Conservation (phyloP, 92 coral and sea anemone genomes). For the Porites evermanni region DNA sequence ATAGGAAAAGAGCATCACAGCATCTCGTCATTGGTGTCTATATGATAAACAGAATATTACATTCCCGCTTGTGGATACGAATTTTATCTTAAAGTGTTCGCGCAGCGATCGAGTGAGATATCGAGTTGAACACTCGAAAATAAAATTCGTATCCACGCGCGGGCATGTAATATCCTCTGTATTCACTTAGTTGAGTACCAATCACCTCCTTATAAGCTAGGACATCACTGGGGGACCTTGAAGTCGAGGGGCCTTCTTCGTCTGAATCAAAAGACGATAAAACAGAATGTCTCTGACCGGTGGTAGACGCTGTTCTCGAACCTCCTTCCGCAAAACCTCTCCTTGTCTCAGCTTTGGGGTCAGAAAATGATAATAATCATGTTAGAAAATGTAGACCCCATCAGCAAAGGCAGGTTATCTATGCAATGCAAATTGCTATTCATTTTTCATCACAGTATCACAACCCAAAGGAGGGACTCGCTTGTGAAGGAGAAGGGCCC, state of each 20-base stretch:
- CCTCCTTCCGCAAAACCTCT: background rate
- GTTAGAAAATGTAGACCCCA: background rate
- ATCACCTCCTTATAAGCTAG: slow-evolving; percentile 19
- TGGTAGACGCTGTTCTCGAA: background rate
- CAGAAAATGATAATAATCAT: background rate
- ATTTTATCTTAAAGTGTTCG: too few relatives aligned
- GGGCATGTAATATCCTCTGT: too few relatives aligned
- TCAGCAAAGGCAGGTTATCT: background rate
- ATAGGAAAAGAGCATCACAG: too few relatives aligned
- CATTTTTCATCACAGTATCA: too few relatives aligned
- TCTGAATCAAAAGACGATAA: slow-evolving; percentile 1
- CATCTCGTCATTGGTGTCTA: too few relatives aligned
- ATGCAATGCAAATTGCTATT: background rate
- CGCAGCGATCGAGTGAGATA: too few relatives aligned
- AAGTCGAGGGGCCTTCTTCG: background rate
- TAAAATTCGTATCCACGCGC: too few relatives aligned
- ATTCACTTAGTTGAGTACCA: background rate
- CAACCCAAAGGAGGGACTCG: too few relatives aligned
- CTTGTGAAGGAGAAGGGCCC: too few relatives aligned
- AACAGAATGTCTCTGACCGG: background rate
- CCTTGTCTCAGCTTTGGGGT: background rate
- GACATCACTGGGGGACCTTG: slow-evolving; percentile 22
- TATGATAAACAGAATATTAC: too few relatives aligned
- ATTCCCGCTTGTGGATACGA: too few relatives aligned
- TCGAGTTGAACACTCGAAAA: too few relatives aligned